A percentile compares a stretch with the other conserved stretches of the same genome.
These are phyloP conservation scores for Megaceryle maxima DNA, from an alignment of 2,113 vertebrate species.

Conservation along the genomic window DNA sequence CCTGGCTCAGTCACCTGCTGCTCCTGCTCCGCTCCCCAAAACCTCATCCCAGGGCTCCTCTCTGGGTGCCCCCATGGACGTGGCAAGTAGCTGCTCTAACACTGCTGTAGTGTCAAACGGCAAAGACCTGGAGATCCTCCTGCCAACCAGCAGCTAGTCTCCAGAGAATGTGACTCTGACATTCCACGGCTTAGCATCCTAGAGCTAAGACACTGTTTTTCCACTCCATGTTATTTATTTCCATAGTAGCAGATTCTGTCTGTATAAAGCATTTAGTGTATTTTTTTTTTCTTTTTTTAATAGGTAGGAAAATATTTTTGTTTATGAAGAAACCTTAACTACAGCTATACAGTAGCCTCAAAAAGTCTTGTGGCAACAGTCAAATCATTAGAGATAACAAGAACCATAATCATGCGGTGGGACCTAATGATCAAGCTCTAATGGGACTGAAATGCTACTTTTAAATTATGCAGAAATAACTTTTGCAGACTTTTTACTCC, in stretches of 20 bases:
- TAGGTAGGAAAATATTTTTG: conserved; percentile 63
- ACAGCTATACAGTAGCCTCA: conserved; percentile 69
- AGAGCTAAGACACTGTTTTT: conserved; percentile 56
- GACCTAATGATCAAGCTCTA: conserved; percentile 39
- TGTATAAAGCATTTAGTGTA: conserved; percentile 71
- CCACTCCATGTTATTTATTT: conserved; percentile 83
- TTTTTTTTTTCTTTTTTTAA: conserved; percentile 60
- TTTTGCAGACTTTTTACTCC: conserved; percentile 75
- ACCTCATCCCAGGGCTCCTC: conserved; percentile 61
- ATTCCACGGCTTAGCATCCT: conserved; percentile 58
- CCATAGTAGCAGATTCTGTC: conserved; percentile 69
- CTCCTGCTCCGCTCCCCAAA: conserved; percentile 73
- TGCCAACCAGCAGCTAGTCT: conserved; percentile 86
- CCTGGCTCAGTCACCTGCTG: conserved; percentile 85
- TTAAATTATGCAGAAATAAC: conserved; percentile 68
- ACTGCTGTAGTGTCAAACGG: conserved; percentile 77
- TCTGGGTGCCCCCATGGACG: conserved; percentile 71
- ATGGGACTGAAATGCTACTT: conserved; percentile 58
- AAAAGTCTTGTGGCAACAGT: conserved; percentile 29
- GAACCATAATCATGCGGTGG: neutral
- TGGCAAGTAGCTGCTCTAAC: conserved; percentile 80
- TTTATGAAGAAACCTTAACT: conserved; percentile 70
- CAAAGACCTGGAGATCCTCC: conserved; percentile 89
- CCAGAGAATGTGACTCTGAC: conserved; percentile 11
- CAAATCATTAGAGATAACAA: neutral